phyloP scores from a whole-genome alignment of 1,140 invertebrate genomes.

The Trichonephila inaurata region DNA sequence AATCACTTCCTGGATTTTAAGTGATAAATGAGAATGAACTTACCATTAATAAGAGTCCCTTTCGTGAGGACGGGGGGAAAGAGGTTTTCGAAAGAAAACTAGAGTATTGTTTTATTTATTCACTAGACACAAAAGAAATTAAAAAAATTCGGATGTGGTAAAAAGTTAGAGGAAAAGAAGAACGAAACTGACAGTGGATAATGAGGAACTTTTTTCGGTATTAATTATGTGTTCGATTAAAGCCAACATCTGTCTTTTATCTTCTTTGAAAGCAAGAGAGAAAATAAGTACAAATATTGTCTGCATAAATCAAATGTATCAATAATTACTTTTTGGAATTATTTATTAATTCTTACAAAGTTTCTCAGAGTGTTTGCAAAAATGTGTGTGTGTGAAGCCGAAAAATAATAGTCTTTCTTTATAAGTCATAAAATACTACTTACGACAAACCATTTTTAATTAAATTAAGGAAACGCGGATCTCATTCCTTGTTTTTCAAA shows the following conservation, averaged over 20 bases:
- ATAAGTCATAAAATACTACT: too few relatives aligned
- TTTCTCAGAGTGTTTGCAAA: too few relatives aligned
- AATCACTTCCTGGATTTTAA: constrained; percentile 58
- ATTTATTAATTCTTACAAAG: too few relatives aligned
- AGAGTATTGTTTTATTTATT: constrained; percentile 8
- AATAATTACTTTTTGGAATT: too few relatives aligned
- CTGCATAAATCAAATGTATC: too few relatives aligned
- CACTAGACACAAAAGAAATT: background rate
- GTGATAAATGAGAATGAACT: constrained; percentile 51
- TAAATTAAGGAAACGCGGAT: too few relatives aligned
- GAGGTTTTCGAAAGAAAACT: background rate
- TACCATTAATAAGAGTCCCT: background rate
- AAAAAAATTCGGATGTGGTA: background rate
- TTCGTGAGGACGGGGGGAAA: background rate
- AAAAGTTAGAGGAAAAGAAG: background rate
- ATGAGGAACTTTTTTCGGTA: background rate
- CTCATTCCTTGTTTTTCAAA: too few relatives aligned
- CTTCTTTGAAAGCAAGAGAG: background rate
- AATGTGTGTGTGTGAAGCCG: too few relatives aligned
- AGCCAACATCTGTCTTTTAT: background rate
- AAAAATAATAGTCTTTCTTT: too few relatives aligned
- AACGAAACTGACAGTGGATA: background rate
- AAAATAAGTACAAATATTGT: too few relatives aligned
- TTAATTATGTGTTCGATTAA: background rate
- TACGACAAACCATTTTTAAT: too few relatives aligned